These are phyloP conservation scores for Philereme vetulata DNA, from an alignment of 2,888 invertebrate species.

Conservation along the genomic window DNA sequence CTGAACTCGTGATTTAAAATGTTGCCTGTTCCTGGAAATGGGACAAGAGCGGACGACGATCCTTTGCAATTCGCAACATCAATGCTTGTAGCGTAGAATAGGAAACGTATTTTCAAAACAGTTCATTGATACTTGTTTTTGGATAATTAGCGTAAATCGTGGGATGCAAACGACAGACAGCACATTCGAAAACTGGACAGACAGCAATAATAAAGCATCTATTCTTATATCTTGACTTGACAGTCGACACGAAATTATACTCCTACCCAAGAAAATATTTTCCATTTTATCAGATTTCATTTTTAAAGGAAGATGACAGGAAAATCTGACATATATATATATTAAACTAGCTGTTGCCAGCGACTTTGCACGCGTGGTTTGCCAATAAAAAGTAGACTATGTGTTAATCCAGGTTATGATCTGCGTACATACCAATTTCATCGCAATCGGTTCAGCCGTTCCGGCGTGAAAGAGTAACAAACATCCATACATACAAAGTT, in stretches of 20 bases:
- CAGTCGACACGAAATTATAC: too few relatives aligned
- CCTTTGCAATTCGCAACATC: slow-evolving; percentile 48
- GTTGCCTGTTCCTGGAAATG: slow-evolving; percentile 69
- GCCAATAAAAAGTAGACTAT: too few relatives aligned
- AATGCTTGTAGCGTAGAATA: slow-evolving; percentile 44
- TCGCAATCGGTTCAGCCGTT: too few relatives aligned
- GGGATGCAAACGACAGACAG: slow-evolving; percentile 1
- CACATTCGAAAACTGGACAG: neutral
- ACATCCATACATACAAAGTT: too few relatives aligned
- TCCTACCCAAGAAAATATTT: too few relatives aligned
- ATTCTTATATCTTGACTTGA: too few relatives aligned
- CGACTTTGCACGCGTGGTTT: too few relatives aligned
- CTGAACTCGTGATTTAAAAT: slow-evolving; percentile 70
- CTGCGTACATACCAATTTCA: too few relatives aligned
- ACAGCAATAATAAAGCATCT: neutral
- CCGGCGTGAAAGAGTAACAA: too few relatives aligned
- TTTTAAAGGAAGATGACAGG: slow-evolving; percentile 6
- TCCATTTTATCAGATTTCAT: too few relatives aligned
- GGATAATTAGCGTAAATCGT: slow-evolving; percentile 9
- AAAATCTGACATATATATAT: slow-evolving; percentile 24
- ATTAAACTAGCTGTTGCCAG: too few relatives aligned
- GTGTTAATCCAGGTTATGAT: too few relatives aligned
- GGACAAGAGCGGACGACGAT: slow-evolving; percentile 56
- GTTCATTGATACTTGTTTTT: slow-evolving; percentile 40
- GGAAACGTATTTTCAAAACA: slow-evolving; percentile 42